A percentile compares a stretch with the other conserved stretches of the same genome.
Evolutionary conservation across 2,113 vertebrate genomes (phyloP).

Genomic region (Cyprinodon brontotheroides): DNA sequence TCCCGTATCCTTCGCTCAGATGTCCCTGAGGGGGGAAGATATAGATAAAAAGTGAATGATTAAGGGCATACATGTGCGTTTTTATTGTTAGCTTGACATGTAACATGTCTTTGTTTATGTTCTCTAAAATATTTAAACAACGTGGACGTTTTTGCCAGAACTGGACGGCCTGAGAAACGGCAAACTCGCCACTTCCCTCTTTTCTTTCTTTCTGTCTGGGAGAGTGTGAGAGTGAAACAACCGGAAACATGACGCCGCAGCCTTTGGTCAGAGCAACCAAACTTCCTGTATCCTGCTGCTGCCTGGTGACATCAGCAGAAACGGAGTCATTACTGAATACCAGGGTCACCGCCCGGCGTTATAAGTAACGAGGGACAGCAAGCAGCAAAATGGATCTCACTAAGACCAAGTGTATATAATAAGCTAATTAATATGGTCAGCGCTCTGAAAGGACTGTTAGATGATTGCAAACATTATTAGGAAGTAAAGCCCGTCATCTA

Average conservation of each 20-base stretch:
- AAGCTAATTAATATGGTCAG: neutral
- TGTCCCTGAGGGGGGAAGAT: conserved; percentile 82
- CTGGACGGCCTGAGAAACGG: neutral
- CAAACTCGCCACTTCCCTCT: conserved; percentile 50
- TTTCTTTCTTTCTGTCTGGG: conserved; percentile 15
- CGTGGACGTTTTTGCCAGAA: neutral
- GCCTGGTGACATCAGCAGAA: conserved; percentile 49
- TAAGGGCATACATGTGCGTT: neutral
- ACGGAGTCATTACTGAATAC: conserved; percentile 10
- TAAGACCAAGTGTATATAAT: conserved; percentile 1
- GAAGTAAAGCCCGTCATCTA: neutral
- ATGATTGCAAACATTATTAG: neutral
- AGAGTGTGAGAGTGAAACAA: conserved; percentile 47
- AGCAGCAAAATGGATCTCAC: neutral
- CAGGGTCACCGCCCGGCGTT: conserved; percentile 11
- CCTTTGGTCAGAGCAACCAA: conserved; percentile 37
- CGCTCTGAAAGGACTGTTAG: neutral
- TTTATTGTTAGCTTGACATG: neutral
- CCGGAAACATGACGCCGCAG: conserved; percentile 49
- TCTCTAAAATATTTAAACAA: neutral
- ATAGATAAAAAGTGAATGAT: conserved; percentile 5
- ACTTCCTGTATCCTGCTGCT: conserved; percentile 50
- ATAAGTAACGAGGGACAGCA: conserved; percentile 3
- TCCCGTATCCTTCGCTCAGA: conserved; percentile 94
- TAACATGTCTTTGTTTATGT: neutral